Evolutionary conservation across 2,888 invertebrate genomes (phyloP).

Genomic region (Caenorhabditis parvicauda): DNA sequence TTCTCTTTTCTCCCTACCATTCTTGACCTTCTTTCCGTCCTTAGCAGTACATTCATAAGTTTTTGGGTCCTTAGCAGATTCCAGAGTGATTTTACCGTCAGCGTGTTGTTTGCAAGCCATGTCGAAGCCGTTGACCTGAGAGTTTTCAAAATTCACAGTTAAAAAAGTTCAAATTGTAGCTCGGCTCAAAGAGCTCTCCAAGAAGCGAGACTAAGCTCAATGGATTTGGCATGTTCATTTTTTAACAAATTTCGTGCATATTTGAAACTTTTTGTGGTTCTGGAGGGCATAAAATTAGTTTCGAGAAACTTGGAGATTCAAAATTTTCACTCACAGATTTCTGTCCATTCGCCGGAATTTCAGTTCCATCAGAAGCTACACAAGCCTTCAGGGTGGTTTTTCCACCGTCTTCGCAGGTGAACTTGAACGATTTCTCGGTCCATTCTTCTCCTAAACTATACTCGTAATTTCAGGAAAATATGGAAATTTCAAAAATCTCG

Average conservation of each 20-base stretch:
- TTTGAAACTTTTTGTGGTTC: too few species aligned
- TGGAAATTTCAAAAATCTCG: not conserved
- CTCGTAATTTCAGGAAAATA: too few species aligned
- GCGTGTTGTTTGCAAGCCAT: constrained; percentile 38
- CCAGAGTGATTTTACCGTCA: constrained; percentile 42
- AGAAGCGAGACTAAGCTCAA: too few species aligned
- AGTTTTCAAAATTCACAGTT: too few species aligned
- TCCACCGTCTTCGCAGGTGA: constrained; percentile 40
- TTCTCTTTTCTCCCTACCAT: constrained; percentile 12
- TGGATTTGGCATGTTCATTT: too few species aligned
- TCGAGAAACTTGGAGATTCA: too few species aligned
- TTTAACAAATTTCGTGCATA: too few species aligned
- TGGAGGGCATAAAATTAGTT: too few species aligned
- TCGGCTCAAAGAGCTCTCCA: not conserved
- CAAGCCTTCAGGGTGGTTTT: constrained; percentile 28
- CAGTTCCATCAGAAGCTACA: constrained; percentile 18
- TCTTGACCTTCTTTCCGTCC: constrained; percentile 18
- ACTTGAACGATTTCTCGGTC: constrained; percentile 49
- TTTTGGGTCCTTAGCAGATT: constrained; percentile 24
- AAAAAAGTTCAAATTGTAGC: not conserved
- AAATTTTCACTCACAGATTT: too few species aligned
- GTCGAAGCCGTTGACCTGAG: constrained; percentile 31
- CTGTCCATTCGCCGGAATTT: constrained; percentile 7
- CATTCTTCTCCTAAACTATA: constrained; percentile 32
- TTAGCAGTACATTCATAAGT: constrained; percentile 16